phyloP scores from a whole-genome alignment of 2,888 invertebrate genomes.

The Cancer borealis region DNA sequence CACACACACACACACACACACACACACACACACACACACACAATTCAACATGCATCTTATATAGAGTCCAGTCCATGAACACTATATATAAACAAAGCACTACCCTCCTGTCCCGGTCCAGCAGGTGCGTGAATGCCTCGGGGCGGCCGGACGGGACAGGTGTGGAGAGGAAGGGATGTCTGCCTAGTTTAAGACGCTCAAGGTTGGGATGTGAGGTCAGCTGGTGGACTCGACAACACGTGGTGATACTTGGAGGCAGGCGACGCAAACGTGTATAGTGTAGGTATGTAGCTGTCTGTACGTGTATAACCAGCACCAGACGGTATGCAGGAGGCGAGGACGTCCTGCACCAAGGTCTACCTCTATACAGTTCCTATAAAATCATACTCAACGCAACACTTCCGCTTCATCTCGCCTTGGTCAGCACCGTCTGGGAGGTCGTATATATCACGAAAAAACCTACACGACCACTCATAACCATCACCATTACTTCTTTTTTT shows the following conservation, averaged over 20 bases:
- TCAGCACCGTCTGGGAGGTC: not conserved
- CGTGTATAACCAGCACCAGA: not conserved
- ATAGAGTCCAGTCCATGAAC: not conserved
- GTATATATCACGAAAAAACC: not conserved
- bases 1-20: no score
- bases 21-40: no score
- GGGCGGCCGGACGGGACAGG: not conserved
- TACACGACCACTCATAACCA: not conserved
- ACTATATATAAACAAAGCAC: not conserved
- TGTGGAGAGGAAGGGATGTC: not conserved
- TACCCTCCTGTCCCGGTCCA: not conserved
- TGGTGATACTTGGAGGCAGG: not conserved
- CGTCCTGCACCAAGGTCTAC: not conserved
- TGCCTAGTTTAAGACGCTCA: conserved; percentile 8
- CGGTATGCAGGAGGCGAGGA: not conserved
- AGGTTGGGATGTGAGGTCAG: not conserved
- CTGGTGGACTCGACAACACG: not conserved
- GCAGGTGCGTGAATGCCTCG: not conserved
- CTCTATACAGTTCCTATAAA: not conserved
- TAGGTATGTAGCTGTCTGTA: no score
- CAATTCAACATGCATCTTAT: no score
- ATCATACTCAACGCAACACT: not conserved
- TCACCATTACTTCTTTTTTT: not conserved
- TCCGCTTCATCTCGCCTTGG: not conserved
- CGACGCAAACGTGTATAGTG: not conserved